Evolutionary conservation across 2,113 vertebrate genomes (phyloP), one percentile per base, ranked within the genome.

Genomic region (Vulpes ferrilata): DNA sequence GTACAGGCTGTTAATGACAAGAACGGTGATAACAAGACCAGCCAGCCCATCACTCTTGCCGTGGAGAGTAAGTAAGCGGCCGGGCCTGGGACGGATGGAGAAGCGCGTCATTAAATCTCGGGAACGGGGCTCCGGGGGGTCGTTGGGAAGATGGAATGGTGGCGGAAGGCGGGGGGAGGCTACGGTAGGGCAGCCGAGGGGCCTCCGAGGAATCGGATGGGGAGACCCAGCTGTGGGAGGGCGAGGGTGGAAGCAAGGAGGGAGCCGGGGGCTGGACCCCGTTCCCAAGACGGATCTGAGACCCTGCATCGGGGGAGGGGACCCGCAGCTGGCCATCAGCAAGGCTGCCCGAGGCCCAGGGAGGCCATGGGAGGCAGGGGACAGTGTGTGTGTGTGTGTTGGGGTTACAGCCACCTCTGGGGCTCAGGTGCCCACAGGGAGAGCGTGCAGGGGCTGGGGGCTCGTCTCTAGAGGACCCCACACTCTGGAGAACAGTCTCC

Each of bases 1-100:
- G 99, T 99, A 92, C 99, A 99, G 98, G 99, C 99, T 0, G 99
- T 99, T 20, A 99, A 99, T 0, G 99, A 99, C 99, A 99, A 99
- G 99, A 99, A 99, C 0, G 99, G 99, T 0, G 99, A 99, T 97
- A 99, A 99, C 99, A 99, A 99, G 98, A 99, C 99, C 15, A 99
- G 99, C 98, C 99, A 99, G 98, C 99, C 99, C 94, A 99, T 99
- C 98, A 99, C 99, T 0, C 98, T 99, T 59, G 99, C 99, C 0
- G 99, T 99, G 89, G 99, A 99, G 97, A 99, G 99, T 99, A 98
- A 99, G 99, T 99, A 59, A 15, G 74, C 79, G 0, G 20, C 79
- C 5, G 35, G 86, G 38, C 27, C 30, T 0, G 71, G 19, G 51
- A 60, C 71, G 6, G 3, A 30, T 7, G 22, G 27, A 11, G 6